phyloP scores from a whole-genome alignment of 2,888 invertebrate genomes.

The Deilephila porcellus region DNA sequence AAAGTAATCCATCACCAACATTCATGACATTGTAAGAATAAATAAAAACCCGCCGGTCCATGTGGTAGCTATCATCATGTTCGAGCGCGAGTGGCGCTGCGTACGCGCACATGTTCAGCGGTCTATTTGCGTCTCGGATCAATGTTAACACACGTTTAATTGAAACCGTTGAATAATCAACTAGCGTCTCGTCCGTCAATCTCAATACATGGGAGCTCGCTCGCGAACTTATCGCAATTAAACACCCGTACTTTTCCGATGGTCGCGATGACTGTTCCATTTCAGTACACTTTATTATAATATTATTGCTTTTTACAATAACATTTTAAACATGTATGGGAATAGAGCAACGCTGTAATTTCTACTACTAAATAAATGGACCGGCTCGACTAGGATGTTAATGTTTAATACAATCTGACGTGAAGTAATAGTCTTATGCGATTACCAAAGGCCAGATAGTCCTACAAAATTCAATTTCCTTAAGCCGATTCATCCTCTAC shows the following conservation, averaged over 20 bases:
- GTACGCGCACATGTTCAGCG: constrained; percentile 25
- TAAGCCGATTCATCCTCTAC: too few species aligned
- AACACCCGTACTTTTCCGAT: constrained; percentile 52
- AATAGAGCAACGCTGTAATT: too few species aligned
- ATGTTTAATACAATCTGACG: too few species aligned
- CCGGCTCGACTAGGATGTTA: too few species aligned
- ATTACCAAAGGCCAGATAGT: too few species aligned
- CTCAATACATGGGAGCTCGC: constrained; percentile 51
- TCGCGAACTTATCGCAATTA: constrained; percentile 50
- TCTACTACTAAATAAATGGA: too few species aligned
- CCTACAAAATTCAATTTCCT: too few species aligned
- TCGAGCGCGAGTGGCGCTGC: not conserved
- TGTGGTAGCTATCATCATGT: not conserved
- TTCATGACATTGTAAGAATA: constrained; percentile 1
- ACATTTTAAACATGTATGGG: too few species aligned
- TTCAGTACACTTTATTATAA: too few species aligned
- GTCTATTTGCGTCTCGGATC: constrained; percentile 67
- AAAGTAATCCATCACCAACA: constrained; percentile 7
- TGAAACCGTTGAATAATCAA: constrained; percentile 58
- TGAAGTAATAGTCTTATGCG: too few species aligned
- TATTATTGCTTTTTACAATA: too few species aligned
- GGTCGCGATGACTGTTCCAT: constrained; percentile 17
- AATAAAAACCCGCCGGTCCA: not conserved
- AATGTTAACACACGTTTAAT: constrained; percentile 69
- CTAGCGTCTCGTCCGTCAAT: constrained; percentile 56